Percentiles rank a stretch among this genome's conserved stretches.
These are phyloP conservation scores for Chaetodon auriga DNA, from an alignment of 2,113 vertebrate species.

Conservation along the genomic window DNA sequence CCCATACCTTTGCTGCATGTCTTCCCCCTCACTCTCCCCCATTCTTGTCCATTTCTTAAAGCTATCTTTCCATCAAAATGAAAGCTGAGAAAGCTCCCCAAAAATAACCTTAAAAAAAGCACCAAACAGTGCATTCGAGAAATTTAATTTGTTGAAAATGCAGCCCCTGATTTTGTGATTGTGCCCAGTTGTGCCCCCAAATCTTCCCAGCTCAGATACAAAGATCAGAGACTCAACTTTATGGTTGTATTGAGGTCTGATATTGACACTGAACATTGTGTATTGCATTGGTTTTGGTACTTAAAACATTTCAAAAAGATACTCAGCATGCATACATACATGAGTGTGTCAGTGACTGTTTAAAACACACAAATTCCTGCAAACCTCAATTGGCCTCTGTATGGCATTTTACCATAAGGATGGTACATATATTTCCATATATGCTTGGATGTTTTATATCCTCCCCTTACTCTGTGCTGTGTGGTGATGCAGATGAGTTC, in stretches of 20 bases:
- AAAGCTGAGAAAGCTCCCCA: no score
- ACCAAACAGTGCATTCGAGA: neutral
- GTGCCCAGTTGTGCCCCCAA: neutral
- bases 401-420: neutral
- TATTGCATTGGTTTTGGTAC: neutral
- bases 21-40: no score
- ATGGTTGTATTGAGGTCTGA: neutral
- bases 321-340: neutral
- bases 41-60: no score
- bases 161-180: neutral
- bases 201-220: neutral
- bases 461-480: neutral
- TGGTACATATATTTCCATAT: conserved; percentile 19
- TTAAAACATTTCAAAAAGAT: neutral
- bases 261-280: neutral
- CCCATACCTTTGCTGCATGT: no score
- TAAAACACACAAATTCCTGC: neutral
- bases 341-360: neutral
- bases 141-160: neutral
- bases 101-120: no score
- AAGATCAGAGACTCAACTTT: neutral
- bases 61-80: no score
- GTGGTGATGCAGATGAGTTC: conserved; percentile 64
- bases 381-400: neutral
- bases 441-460: neutral